These are phyloP conservation scores for Cheilosia soror DNA, from an alignment of 2,888 invertebrate genomes.

Conservation along the genomic window DNA sequence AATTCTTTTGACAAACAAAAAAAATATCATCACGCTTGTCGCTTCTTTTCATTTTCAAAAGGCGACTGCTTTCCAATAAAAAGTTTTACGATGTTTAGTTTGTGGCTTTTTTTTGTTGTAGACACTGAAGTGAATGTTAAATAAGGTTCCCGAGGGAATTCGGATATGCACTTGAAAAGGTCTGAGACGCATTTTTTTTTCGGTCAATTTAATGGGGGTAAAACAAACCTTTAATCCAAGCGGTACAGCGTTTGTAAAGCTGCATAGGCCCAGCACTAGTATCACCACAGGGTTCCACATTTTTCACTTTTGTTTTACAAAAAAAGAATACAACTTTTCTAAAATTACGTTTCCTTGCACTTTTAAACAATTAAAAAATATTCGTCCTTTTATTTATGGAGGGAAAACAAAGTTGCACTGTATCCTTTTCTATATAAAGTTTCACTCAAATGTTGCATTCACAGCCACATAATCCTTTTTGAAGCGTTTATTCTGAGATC, in stretches of 20 bases:
- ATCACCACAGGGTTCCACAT: slow-evolving; percentile 81
- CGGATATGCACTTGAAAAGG: slow-evolving; percentile 46
- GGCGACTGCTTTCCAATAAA: slow-evolving; percentile 43
- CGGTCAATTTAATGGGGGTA: background rate
- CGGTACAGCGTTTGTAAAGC: slow-evolving; percentile 81
- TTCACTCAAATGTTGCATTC: slow-evolving; percentile 54
- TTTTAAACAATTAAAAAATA: background rate
- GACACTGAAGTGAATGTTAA: slow-evolving; percentile 66
- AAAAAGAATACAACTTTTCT: slow-evolving; percentile 11
- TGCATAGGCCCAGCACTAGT: slow-evolving; percentile 78
- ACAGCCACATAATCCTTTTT: slow-evolving; percentile 78
- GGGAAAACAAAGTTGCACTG: slow-evolving; percentile 29
- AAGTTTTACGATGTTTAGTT: slow-evolving; percentile 11
- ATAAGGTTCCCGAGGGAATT: slow-evolving; percentile 45
- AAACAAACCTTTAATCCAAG: slow-evolving; percentile 81
- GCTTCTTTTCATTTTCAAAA: slow-evolving; percentile 64
- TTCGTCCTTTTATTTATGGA: slow-evolving; percentile 16
- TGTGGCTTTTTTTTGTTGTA: slow-evolving; percentile 26
- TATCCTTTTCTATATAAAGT: slow-evolving; percentile 17
- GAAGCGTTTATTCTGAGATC: slow-evolving; percentile 48
- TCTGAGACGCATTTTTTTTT: background rate
- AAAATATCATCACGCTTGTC: slow-evolving; percentile 72
- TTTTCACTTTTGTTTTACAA: slow-evolving; percentile 54
- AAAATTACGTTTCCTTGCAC: slow-evolving; percentile 31
- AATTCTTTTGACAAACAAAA: slow-evolving; percentile 40